Percentiles rank a stretch among this genome's conserved stretches.
phyloP scores from a whole-genome alignment of 1,140 invertebrate species.

The Trissolcus basalis region DNA sequence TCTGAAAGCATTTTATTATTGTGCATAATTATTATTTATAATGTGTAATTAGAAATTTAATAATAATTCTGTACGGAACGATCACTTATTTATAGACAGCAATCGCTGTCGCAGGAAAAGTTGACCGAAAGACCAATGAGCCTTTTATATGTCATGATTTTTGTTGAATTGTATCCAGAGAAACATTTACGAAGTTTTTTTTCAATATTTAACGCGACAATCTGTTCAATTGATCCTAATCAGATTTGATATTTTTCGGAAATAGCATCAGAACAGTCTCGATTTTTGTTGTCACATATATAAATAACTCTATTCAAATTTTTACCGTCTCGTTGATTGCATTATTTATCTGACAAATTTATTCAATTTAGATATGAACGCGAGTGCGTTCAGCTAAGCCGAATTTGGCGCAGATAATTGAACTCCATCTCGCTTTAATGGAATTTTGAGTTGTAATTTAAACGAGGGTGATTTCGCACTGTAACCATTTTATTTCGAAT shows the following conservation, averaged over 20 bases:
- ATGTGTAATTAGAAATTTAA: too few species aligned
- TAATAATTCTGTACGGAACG: too few species aligned
- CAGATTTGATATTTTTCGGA: too few species aligned
- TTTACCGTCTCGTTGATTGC: constrained; percentile 40
- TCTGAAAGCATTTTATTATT: background rate
- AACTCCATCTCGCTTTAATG: constrained; percentile 39
- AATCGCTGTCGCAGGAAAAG: too few species aligned
- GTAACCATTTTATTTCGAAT: constrained; percentile 23
- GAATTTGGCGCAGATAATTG: constrained; percentile 42
- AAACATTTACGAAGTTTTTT: too few species aligned
- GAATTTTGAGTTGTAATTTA: constrained; percentile 52
- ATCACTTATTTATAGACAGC: too few species aligned
- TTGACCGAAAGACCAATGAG: constrained; percentile 4
- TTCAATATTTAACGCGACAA: too few species aligned
- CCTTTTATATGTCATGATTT: constrained; percentile 15
- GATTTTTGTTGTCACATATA: constrained; percentile 1
- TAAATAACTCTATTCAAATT: constrained; percentile 32
- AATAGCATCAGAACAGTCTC: constrained; percentile 1
- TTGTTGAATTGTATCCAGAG: too few species aligned
- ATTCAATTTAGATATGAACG: constrained; percentile 45
- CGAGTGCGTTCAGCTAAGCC: constrained; percentile 16
- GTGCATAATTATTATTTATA: too few species aligned
- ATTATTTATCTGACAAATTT: constrained; percentile 51
- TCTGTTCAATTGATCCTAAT: too few species aligned
- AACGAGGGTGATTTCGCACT: constrained; percentile 12